Percentiles rank a stretch among this genome's conserved stretches.
These are phyloP conservation scores for Seriola quinqueradiata DNA, from an alignment of 2,113 vertebrate genomes.

Conservation along the genomic window DNA sequence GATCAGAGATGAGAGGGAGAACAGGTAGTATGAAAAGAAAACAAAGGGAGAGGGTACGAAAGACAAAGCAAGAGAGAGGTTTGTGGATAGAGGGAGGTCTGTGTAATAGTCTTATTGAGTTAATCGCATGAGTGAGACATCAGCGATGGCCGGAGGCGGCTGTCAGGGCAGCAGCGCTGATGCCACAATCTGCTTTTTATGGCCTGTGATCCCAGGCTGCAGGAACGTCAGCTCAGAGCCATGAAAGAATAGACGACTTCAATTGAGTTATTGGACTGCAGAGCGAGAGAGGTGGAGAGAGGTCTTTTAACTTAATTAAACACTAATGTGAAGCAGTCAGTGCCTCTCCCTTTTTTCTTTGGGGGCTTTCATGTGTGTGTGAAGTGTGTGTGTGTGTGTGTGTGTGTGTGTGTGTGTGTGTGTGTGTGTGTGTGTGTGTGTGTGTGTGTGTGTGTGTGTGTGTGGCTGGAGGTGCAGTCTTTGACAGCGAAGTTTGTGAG, in stretches of 20 bases:
- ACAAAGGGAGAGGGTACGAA: constrained; percentile 30
- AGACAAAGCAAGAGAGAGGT: constrained; percentile 30
- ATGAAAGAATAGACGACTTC: constrained; percentile 82
- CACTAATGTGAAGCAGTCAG: constrained; percentile 86
- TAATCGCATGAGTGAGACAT: constrained; percentile 78
- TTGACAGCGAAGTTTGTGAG: constrained; percentile 48
- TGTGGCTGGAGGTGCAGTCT: constrained; percentile 41
- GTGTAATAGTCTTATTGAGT: constrained; percentile 82
- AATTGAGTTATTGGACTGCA: constrained; percentile 75
- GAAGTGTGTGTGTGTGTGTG: too few species aligned
- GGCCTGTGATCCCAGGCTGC: constrained; percentile 64
- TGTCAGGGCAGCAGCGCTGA: constrained; percentile 12
- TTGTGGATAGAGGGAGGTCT: constrained; percentile 47
- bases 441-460: constrained; percentile 41
- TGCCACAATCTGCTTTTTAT: constrained; percentile 56
- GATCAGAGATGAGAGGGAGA: constrained; percentile 33
- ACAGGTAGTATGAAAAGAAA: constrained; percentile 64
- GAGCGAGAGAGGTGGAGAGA: constrained; percentile 52
- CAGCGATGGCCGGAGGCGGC: constrained; percentile 72
- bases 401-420: constrained; percentile 33
- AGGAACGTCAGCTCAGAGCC: constrained; percentile 72
- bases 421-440: constrained; percentile 49
- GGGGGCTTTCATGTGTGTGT: constrained; percentile 46
- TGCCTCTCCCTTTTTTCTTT: constrained; percentile 58
- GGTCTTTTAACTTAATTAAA: constrained; percentile 85